Base-by-base conservation (phyloP, 2,113 vertebrate genomes). In the Notiomystis cincta region DNA sequence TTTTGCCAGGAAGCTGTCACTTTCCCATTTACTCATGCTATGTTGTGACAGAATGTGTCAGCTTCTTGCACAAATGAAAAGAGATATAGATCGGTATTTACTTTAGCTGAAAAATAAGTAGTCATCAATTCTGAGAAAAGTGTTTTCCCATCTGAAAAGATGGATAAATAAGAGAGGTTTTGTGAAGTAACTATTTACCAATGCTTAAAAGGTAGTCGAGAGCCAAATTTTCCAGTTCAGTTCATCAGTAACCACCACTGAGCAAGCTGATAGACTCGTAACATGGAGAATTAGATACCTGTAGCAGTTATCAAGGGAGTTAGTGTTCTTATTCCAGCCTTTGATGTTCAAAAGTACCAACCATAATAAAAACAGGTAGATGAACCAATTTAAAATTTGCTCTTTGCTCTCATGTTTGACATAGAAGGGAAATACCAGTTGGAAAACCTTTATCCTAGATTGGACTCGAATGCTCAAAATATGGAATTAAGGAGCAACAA, bases 11-110 rank as follows among this genome's bases (percentile, higher is more conserved):
- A 98, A 98, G 93, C 98, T 98, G 98, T 98, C 98, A 98, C 96
- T 98, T 98, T 96, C 95, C 96, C 97, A 98, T 98, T 98, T 98
- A 97, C 95, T 98, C 93, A 97, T 97, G 96, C 93, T 87, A 97
- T 98, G 98, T 98, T 98, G 97, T 98, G 98, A 98, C 98, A 98
- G 98, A 98, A 98, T 94, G 88, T 98, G 98, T 98, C 98, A 98
- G 93, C 95, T 96, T 97, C 95, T 97, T 97, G 96, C 97, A 97
- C 96, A 98, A 98, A 98, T 97, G 98, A 98, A 98, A 98, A 98
- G 97, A 98, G 98, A 98, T 98, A 98, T 96, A 98, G 97, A 96
- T 96, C 95, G 97, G 86, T 98, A 98, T 98, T 98, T 98, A 98
- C 97, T 97, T 97, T 97, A 98, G 97, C 97, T 97, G 98, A 97